Base-by-base conservation (phyloP, 1,140 invertebrate species). In the Temnothorax nylanderi region DNA sequence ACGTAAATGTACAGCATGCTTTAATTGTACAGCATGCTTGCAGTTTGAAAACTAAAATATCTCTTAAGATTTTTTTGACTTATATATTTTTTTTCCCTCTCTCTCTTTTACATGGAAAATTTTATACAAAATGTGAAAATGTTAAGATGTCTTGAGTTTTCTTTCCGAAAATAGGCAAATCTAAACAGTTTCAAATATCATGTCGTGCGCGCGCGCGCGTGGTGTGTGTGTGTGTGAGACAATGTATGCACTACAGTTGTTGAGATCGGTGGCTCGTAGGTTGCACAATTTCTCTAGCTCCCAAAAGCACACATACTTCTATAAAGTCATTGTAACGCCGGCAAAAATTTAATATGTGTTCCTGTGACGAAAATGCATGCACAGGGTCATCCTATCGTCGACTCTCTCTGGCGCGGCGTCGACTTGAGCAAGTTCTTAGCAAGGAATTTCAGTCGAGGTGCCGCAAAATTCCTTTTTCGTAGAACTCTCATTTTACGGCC, bases 291-390 rank as follows among this genome's bases (percentile, higher is more conserved):
- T 87, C 54, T 16, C 16, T 44, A 4, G 77, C 88, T 87, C 60
- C 56, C 64, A 62, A 82, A 72, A 58, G 80, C 34, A 69, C 86
- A 81, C 86, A 86, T 89, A 90, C 76, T 85, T 85, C 69, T 89
- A 62, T 88, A 90, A 90, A 90, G 89, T 88, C 75, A 71, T 90
- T 90, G 89, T 88, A 90, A 88, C 71, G 76, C 56, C 62, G 37
- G 88, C 86, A 71, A 88, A 90, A 90, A 90, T 90, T 75, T 86
- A 80, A 90, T 90, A 90, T 80, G 86, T 88, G 88, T 87, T 89
- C 78, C 67, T 88, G 75, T 34, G 80, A 69, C 54, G 75, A 87
- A 87, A 89, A 89, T 89, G 88, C 85, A 87, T 37, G 75, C 51
- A 60, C 44, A 4, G 51, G 41, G n/a, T 8, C 47, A 60, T 80